These are phyloP conservation scores for Toxotes jaculatrix DNA, from an alignment of 2,113 vertebrate genomes.

Conservation along the genomic window DNA sequence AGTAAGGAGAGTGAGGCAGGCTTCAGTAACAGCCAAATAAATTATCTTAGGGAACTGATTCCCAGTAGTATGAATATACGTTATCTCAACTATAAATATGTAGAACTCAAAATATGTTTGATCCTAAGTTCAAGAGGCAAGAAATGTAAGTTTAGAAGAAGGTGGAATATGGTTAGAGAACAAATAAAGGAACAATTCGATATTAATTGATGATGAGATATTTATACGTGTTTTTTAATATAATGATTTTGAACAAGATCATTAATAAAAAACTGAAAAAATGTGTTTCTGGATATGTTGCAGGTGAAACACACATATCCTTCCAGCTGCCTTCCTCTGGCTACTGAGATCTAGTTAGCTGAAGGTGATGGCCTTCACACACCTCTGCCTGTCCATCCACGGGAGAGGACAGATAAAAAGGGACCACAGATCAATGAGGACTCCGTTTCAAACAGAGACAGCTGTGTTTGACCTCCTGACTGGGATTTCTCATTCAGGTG, in stretches of 20 bases:
- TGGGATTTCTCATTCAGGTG: slow-evolving; percentile 31
- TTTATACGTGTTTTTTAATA: too few species aligned
- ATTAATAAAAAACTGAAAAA: too few species aligned
- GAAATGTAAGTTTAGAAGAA: too few species aligned
- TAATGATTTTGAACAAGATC: too few species aligned
- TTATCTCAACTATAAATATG: neutral
- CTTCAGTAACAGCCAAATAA: neutral
- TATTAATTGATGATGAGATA: too few species aligned
- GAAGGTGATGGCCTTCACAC: neutral
- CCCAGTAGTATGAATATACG: neutral
- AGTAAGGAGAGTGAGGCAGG: too few species aligned
- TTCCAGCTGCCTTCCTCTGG: neutral
- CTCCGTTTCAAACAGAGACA: neutral
- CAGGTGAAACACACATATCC: neutral
- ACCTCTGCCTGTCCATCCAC: neutral
- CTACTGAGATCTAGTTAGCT: slow-evolving; percentile 3
- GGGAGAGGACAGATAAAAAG: neutral
- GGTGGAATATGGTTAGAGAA: too few species aligned
- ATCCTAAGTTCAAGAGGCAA: too few species aligned
- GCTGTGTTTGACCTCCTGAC: neutral
- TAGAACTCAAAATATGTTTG: too few species aligned
- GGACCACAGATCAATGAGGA: neutral
- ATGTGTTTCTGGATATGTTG: neutral
- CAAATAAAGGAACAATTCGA: too few species aligned
- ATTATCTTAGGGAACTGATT: too few species aligned